Evolutionary conservation across 1,140 invertebrate species (phyloP), one percentile per base, ranked within the genome.

Genomic region (Chrysopa pallens): DNA sequence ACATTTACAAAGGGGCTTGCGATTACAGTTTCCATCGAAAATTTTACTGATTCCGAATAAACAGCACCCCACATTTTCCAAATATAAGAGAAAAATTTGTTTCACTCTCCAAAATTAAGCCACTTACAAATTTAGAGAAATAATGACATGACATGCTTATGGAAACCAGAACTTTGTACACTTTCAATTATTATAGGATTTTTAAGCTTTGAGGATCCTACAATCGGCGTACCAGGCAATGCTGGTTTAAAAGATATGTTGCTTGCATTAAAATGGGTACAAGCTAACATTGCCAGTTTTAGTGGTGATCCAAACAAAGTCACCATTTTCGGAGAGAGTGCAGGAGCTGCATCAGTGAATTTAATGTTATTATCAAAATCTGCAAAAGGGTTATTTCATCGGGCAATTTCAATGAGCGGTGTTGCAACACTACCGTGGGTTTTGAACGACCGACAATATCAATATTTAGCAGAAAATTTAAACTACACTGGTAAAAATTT

Each of bases 241-340:
- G 72, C 68, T 35, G 74, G 73, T 4, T 56, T 78, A 8, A 73
- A 72, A 51, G 76, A 78, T 55, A 72, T 75, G 50, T 54, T 73
- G 4, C 45, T 67, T 44, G 70, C 63, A 0, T 53, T 79, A 6
- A 55, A 66, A 47, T 79, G 74, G 70, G 61, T 78, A 3, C 58
- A 69, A 46, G 56, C 59, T 36, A 69, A 71, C 47, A 72, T 73
- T 28, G 41, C 41, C 28, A 14, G 41, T 33, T 74, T 74, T 50
- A 51, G 59, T 45, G 72, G 72, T 1, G 60, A 73, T 52, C 49
- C 57, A 31, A 47, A 51, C 29, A 59, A 59, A 42, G 52, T 59
- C 17, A 59, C 57, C n/a, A 48, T 74, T 12, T 61, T 70, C 53
- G 72, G 72, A 13, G 60, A 68, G 14, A 67, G 63, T 48, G 58